phyloP scores from a whole-genome alignment of 2,797 vertebrate genomes.

The Garrulus glandarius region DNA sequence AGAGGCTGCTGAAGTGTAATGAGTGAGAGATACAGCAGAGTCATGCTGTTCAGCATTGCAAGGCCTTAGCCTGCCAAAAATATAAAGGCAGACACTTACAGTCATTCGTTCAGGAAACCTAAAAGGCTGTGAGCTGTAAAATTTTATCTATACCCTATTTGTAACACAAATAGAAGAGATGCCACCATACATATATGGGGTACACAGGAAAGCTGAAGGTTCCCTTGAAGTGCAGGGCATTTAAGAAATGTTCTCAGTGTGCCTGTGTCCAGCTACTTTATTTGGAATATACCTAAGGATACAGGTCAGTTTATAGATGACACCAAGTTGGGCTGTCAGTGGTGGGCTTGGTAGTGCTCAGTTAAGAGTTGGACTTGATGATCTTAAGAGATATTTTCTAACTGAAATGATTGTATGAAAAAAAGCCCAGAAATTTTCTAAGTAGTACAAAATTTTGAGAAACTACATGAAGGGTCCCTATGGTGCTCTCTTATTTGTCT shows the following conservation, averaged over 20 bases:
- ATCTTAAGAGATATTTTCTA: not conserved
- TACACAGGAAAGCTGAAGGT: not conserved
- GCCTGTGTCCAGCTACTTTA: not conserved
- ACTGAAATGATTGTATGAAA: not conserved
- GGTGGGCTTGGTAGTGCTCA: not conserved
- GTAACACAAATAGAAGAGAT: not conserved
- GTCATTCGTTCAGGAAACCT: not conserved
- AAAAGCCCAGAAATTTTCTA: not conserved
- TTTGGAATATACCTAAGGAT: not conserved
- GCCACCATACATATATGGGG: not conserved
- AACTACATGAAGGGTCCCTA: not conserved
- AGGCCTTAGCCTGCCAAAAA: not conserved
- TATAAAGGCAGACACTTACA: not conserved
- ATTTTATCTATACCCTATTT: not conserved
- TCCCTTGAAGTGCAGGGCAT: not conserved
- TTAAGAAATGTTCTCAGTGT: not conserved
- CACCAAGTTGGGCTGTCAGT: rapidly evolving
- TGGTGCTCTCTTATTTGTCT: not conserved
- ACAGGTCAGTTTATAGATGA: not conserved
- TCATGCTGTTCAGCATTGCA: not conserved
- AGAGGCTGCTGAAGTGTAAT: not conserved
- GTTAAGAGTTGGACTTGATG: not conserved
- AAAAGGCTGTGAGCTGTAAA: not conserved
- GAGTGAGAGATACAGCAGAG: not conserved
- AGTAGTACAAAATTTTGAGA: not conserved